Conservation (phyloP, 2,888 invertebrate species). For the Amaurobius ferox region DNA sequence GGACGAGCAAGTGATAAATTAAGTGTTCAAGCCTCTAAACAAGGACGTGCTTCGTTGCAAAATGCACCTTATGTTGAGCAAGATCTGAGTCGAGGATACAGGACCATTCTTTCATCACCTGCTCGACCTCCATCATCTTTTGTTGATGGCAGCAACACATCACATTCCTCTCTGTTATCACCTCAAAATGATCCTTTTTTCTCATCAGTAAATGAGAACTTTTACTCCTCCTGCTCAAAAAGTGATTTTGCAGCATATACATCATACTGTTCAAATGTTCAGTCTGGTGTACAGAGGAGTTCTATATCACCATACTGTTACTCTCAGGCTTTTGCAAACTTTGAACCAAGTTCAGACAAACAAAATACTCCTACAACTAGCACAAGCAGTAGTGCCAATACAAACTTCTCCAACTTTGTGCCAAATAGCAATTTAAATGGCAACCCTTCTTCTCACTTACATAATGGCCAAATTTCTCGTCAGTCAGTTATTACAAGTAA, state of each 20-base stretch:
- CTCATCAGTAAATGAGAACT: conserved; percentile 70
- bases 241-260: conserved; percentile 69
- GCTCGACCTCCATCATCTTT: conserved; percentile 69
- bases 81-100: conserved; percentile 66
- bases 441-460: conserved; percentile 48
- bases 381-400: conserved; percentile 66
- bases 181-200: conserved; percentile 71
- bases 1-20: conserved; percentile 65
- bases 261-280: conserved; percentile 66
- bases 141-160: conserved; percentile 57
- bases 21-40: conserved; percentile 55
- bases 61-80: conserved; percentile 61
- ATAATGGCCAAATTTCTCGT: conserved; percentile 66
- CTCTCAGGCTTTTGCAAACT: conserved; percentile 54
- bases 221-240: conserved; percentile 69
- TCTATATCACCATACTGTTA: conserved; percentile 69
- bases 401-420: conserved; percentile 69
- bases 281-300: conserved; percentile 64
- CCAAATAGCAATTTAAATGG: conserved; percentile 69
- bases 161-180: conserved; percentile 64
- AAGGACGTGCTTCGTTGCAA: conserved; percentile 40
- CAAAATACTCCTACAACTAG: conserved; percentile 55
- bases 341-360: conserved; percentile 46
- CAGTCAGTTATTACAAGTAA: conserved; percentile 69
- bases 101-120: conserved; percentile 69